A percentile compares a stretch with the other conserved stretches of the same genome.
Evolutionary conservation across 2,888 invertebrate genomes (phyloP).

Genomic region (Synanthedon myopaeformis): DNA sequence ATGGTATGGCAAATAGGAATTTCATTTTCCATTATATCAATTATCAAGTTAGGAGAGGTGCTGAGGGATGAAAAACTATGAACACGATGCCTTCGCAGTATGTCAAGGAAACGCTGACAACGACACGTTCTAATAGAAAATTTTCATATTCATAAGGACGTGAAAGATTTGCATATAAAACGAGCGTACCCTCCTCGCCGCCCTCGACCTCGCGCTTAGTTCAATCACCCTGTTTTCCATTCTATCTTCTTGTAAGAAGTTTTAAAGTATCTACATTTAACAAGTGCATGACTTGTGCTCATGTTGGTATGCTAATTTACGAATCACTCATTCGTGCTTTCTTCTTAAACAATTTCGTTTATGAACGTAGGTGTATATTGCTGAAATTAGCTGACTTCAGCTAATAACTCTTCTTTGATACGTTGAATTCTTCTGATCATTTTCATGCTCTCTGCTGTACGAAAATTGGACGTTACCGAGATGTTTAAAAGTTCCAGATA

Average conservation of each 20-base stretch:
- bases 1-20: too few species aligned
- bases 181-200: slow-evolving; percentile 53
- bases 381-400: too few species aligned
- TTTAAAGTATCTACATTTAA: slow-evolving; percentile 31
- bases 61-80: slow-evolving; percentile 38
- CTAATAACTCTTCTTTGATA: too few species aligned
- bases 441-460: too few species aligned
- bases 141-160: slow-evolving; percentile 71
- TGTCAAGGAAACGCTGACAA: slow-evolving; percentile 59
- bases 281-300: slow-evolving; percentile 3
- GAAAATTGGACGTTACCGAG: too few species aligned
- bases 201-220: slow-evolving; percentile 29
- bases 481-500: too few species aligned
- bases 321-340: neutral
- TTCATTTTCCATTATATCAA: too few species aligned
- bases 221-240: slow-evolving; percentile 51
- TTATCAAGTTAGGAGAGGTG: slow-evolving; percentile 16
- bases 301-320: neutral
- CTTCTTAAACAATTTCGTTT: too few species aligned
- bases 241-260: slow-evolving; percentile 46
- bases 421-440: too few species aligned
- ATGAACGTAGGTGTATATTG: too few species aligned
- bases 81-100: slow-evolving; percentile 37
- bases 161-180: slow-evolving; percentile 67
- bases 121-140: slow-evolving; percentile 68